phyloP scores from a whole-genome alignment of 2,888 invertebrate genomes.

The Monopis laevigella region DNA sequence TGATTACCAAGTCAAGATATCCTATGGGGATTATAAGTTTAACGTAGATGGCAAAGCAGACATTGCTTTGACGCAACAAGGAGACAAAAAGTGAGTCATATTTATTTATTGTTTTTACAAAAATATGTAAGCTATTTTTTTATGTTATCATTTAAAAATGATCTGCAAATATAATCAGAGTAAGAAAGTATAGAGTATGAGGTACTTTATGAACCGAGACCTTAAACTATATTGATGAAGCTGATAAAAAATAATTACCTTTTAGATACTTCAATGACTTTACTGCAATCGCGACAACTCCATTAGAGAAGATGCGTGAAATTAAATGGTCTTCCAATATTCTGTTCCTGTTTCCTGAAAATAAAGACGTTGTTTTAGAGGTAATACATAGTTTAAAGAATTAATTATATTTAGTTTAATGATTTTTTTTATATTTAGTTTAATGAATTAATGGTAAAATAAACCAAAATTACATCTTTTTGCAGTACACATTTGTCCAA shows the following conservation, averaged over 20 bases:
- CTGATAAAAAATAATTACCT: too few species aligned
- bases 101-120: neutral
- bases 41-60: slow-evolving; percentile 51
- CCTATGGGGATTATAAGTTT: slow-evolving; percentile 47
- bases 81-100: slow-evolving; percentile 44
- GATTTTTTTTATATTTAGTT: neutral
- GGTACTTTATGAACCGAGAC: too few species aligned
- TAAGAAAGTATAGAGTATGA: too few species aligned
- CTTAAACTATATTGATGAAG: too few species aligned
- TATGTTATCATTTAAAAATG: too few species aligned
- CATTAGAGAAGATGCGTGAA: slow-evolving; percentile 66
- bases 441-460: too few species aligned
- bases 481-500: slow-evolving; percentile 39
- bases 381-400: slow-evolving; percentile 29
- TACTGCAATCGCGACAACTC: slow-evolving; percentile 55
- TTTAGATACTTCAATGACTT: slow-evolving; percentile 52
- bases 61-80: slow-evolving; percentile 31
- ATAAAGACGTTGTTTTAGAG: slow-evolving; percentile 39
- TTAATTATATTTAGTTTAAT: neutral
- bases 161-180: too few species aligned
- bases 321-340: slow-evolving; percentile 52
- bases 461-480: slow-evolving; percentile 7
- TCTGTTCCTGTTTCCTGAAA: slow-evolving; percentile 38
- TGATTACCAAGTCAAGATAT: slow-evolving; percentile 43
- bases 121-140: too few species aligned